Conservation (phyloP, 1,140 invertebrate species). For the Brachionus asplanchnoidis region DNA sequence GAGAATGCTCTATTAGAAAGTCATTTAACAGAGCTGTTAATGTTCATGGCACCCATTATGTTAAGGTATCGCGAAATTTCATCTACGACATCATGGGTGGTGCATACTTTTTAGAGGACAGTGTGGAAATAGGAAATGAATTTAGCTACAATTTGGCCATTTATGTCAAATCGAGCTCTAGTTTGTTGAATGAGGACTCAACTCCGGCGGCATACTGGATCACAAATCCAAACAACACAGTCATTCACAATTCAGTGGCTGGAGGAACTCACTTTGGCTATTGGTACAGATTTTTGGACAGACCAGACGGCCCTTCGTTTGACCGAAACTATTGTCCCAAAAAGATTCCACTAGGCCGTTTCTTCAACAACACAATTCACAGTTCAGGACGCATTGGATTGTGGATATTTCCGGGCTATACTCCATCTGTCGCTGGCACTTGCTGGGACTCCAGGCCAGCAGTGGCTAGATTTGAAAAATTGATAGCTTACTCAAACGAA, state of each 20-base stretch:
- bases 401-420: conserved; percentile 51
- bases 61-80: conserved; percentile 45
- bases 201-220: conserved; percentile 51
- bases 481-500: not conserved
- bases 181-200: conserved; percentile 54
- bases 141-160: conserved; percentile 51
- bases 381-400: conserved; percentile 53
- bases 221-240: conserved; percentile 52
- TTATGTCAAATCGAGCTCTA: conserved; percentile 50
- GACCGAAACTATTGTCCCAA: conserved; percentile 47
- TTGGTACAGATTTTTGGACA: conserved; percentile 51
- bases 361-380: conserved; percentile 53
- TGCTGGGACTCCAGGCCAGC: conserved; percentile 16
- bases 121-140: conserved; percentile 53
- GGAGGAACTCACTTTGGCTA: conserved; percentile 55
- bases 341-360: conserved; percentile 46
- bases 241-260: conserved; percentile 49
- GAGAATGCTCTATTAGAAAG: conserved; percentile 49
- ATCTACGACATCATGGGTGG: conserved; percentile 50
- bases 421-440: conserved; percentile 44
- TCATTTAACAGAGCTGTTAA: conserved; percentile 55
- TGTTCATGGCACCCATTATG: conserved; percentile 48
- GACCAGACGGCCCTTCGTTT: conserved; percentile 52
- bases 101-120: conserved; percentile 55
- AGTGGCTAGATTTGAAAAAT: conserved; percentile 44